phyloP scores from a whole-genome alignment of 2,113 vertebrate species.

The Psammodynastes pulverulentus region DNA sequence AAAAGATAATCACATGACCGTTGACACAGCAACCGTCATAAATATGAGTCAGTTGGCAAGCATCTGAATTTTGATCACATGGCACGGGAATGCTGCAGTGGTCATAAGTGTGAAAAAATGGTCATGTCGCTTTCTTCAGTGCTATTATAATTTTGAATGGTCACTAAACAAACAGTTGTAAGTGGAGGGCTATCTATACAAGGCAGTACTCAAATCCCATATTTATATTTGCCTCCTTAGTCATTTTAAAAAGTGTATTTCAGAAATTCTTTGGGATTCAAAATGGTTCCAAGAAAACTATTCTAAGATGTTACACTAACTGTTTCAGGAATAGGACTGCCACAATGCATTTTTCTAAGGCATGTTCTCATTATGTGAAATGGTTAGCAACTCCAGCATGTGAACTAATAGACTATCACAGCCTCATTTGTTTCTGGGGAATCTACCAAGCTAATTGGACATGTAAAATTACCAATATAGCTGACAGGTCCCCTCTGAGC shows the following conservation, averaged over 20 bases:
- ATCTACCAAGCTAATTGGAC: constrained; percentile 39
- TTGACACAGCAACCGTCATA: neutral
- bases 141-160: neutral
- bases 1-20: neutral
- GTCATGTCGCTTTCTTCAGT: neutral
- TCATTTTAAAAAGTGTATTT: neutral
- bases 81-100: neutral
- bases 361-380: neutral
- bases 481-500: constrained; percentile 42
- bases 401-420: constrained; percentile 26
- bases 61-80: neutral
- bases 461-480: constrained; percentile 46
- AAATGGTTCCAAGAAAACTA: neutral
- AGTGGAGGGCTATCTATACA: neutral
- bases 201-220: neutral
- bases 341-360: neutral
- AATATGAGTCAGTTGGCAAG: neutral
- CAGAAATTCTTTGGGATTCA: neutral
- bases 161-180: neutral
- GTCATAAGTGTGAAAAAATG: neutral
- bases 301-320: neutral
- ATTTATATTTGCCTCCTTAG: neutral
- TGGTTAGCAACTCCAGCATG: constrained; percentile 10
- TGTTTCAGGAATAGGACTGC: neutral
- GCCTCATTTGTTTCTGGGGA: constrained; percentile 35